Base-by-base conservation (phyloP, 2,888 invertebrate species). In the Philaethria dido region DNA sequence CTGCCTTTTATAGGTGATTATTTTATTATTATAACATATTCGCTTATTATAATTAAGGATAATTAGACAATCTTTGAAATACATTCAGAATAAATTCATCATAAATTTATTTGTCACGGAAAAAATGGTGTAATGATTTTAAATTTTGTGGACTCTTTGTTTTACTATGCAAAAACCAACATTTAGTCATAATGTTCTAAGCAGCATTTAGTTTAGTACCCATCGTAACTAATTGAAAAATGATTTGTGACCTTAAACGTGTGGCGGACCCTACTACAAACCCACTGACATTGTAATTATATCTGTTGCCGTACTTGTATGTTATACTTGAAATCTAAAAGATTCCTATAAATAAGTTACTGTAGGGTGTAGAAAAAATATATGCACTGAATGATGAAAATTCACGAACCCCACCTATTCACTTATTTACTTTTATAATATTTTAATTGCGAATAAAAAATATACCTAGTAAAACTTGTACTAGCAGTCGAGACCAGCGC, bases 401-500 rank as follows among this genome's bases (percentile, higher is more conserved):
- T 3, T 0, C 11, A 8, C 14, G 18, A 33, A 2, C 18, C 1
- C n/a, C n/a, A n/a, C n/a, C n/a, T n/a, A n/a, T n/a, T n/a, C n/a
- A n/a, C n/a, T 20, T 6, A 55, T 18, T n/a, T 16, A 42, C 5
- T 25, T 22, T 59, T 25, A 16, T 44, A 42, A 42, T 57, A 59
- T n/a, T 11, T n/a, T 2, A 25, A 25, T 8, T 16, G 4, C 2
- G 3, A 13, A 33, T 33, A 33, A 1, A 33, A 42, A 42, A 59
- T 44, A 64, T 59, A 64, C 25, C 54, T 54, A 6, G 29, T 48
- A 5, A 36, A 14, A 70, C 77, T 77, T 85, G 84, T 60, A 79
- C 80, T 80, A 87, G 84, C 90, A 92, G 92, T 80, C 87, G 88
- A 72, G 92, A 92, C 77, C 77, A 87, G 44, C 89, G 92, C 65